A percentile compares a stretch with the other conserved stretches of the same genome.
These are phyloP conservation scores for Thumatha senex DNA, from an alignment of 2,888 invertebrate genomes.

Conservation along the genomic window DNA sequence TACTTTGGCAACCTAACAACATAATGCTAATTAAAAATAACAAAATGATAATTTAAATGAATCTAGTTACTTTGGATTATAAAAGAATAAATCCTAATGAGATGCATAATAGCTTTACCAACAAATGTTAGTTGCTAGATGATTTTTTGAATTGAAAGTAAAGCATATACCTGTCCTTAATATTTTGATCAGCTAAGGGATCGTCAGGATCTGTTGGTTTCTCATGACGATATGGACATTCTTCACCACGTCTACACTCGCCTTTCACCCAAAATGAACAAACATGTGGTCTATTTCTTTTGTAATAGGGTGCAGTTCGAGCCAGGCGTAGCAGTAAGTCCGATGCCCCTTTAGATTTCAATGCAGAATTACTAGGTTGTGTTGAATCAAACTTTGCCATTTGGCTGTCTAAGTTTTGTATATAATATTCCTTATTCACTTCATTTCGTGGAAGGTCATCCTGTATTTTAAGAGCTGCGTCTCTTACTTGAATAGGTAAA, in stretches of 20 bases:
- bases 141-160: no score
- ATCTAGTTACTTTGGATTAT: no score
- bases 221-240: slow-evolving; percentile 98
- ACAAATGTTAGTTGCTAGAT: no score
- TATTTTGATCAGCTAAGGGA: slow-evolving; percentile 97
- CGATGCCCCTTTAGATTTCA: slow-evolving; percentile 89
- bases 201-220: slow-evolving; percentile 99
- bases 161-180: slow-evolving; percentile 88
- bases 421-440: slow-evolving; percentile 97
- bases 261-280: slow-evolving; percentile 99
- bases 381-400: slow-evolving; percentile 77
- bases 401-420: slow-evolving; percentile 94
- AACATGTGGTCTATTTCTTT: slow-evolving; percentile 96
- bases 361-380: slow-evolving; percentile 84
- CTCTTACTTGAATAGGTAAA: slow-evolving; percentile 93
- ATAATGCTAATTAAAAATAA: no score
- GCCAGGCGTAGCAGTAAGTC: slow-evolving; percentile 94
- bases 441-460: slow-evolving; percentile 96
- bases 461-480: slow-evolving; percentile 94
- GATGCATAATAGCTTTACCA: no score
- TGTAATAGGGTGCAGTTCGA: slow-evolving; percentile 96
- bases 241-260: slow-evolving; percentile 97
- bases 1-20: no score
- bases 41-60: no score
- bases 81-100: no score